Evolutionary conservation across 2,888 invertebrate species (phyloP), one percentile per base, ranked within the genome.

Genomic region (Pherbina coryleti): DNA sequence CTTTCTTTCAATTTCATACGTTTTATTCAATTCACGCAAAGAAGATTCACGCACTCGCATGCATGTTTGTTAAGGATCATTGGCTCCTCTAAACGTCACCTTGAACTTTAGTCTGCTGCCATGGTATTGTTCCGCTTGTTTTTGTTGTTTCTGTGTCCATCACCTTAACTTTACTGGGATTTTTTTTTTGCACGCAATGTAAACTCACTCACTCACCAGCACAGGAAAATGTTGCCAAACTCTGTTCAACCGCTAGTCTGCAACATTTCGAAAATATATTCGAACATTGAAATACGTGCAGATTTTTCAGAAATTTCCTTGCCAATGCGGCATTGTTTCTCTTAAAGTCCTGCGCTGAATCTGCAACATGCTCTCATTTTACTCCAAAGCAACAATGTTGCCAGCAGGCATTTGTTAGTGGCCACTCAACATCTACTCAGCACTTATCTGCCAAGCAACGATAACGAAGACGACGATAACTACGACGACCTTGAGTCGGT

Each of bases 51-150:
- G 22, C 28, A 14, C 53, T 28, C 22, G 25, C 57, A 19, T 55
- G 34, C 37, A 19, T 71, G 31, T 49, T 57, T 53, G 55, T 31
- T 34, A 55, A 49, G 73, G 62, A 53, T 73, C 73, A 73, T 62
- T 49, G 73, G 62, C 62, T 62, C n/a, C 49, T 28, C 62, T 62
- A 62, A 73, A 28, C 73, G 49, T 73, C 62, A 62, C 73, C 73
- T 73, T 73, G 73, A 73, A 73, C 73, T 73, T 37, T 72, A 22
- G 60, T 57, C 72, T 72, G 60, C 44, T 37, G 62, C 73, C 11
- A 67, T 19, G 19, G 25, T 62, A 8, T 62, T 62, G 7, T 9
- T 55, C 8, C 51, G 2, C 14, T 28, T 53, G 51, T 11, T 57
- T 14, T 57, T 72, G 57, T 34, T 37, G 37, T 31, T 57, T n/a